Evolutionary conservation across 2,797 vertebrate species (phyloP).

Genomic region (Hydrolagus colliei): DNA sequence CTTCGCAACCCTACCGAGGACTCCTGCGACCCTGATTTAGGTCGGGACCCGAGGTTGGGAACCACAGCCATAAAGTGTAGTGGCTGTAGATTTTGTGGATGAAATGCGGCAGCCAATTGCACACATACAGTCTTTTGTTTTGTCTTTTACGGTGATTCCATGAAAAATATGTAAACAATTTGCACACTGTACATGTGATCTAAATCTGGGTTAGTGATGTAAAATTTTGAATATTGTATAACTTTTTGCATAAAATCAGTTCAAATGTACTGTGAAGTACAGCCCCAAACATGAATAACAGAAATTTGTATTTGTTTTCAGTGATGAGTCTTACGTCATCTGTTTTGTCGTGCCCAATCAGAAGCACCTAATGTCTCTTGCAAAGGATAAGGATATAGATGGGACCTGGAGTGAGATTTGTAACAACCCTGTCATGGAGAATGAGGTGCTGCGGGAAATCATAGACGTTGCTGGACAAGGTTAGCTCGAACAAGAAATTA

Average conservation of each 20-base stretch:
- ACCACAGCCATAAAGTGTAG: too few species aligned
- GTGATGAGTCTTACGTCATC: slow-evolving; percentile 86
- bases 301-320: slow-evolving; percentile 43
- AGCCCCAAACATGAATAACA: background rate
- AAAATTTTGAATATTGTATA: background rate
- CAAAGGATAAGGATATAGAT: slow-evolving; percentile 62
- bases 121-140: too few species aligned
- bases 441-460: slow-evolving; percentile 77
- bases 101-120: too few species aligned
- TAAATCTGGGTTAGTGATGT: background rate
- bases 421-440: slow-evolving; percentile 71
- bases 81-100: too few species aligned
- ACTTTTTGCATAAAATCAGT: background rate
- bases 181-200: too few species aligned
- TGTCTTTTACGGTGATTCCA: too few species aligned
- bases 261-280: background rate
- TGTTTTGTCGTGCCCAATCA: slow-evolving; percentile 94
- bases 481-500: slow-evolving; percentile 40
- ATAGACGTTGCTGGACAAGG: slow-evolving; percentile 73
- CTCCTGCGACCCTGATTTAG: too few species aligned
- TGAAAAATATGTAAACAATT: too few species aligned
- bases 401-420: slow-evolving; percentile 82
- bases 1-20: too few species aligned
- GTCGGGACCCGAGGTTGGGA: too few species aligned
- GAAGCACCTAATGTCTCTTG: slow-evolving; percentile 76